Base-by-base conservation (phyloP, 2,888 invertebrate genomes). In the Strigamia maritima region DNA sequence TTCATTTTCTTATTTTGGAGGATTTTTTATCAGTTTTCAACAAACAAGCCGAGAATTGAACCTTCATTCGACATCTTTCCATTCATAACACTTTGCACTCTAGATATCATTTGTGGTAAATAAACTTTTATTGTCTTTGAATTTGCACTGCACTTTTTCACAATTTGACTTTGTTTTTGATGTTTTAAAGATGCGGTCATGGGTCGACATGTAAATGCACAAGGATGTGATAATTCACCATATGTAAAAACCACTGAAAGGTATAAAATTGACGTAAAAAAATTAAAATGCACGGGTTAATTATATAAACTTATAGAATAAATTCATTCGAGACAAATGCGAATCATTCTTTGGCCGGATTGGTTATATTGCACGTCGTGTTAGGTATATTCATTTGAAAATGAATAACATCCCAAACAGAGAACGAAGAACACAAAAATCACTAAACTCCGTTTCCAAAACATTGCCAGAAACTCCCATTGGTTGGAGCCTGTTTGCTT, bases 31-130 rank as follows among this genome's bases (percentile, higher is more conserved):
- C 85, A 7, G 86, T 88, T 19, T 88, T 88, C 83, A 88, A 87
- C 81, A 85, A 87, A 77, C 87, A 89, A 81, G 82, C 86, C 3
- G 82, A 83, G 49, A 83, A 86, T 75, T 82, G 82, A 81, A 16
- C 80, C 82, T 12, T 81, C 83, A 19, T 84, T 87, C 79, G 87
- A 89, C 82, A 84, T 88, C 6, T 87, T 86, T 44, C 85, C 86
- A 3, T 83, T 85, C 65, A 84, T 89, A 16, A 87, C 87, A 0
- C 84, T 87, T 1, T 88, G 88, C 83, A 87, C 89, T 4, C 84
- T 89, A 76, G 89, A 89, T 82, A 88, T 88, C 79, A 87, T 88
- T 6, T 87, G 87, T 83, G 87, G 86, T 91, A 85, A 84, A 86
- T 65, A 75, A 38, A 38, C 10, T 74, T 74, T 75, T 19, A 35